phyloP scores from a whole-genome alignment of 2,113 vertebrate genomes.

The Oreochromis niloticus region DNA sequence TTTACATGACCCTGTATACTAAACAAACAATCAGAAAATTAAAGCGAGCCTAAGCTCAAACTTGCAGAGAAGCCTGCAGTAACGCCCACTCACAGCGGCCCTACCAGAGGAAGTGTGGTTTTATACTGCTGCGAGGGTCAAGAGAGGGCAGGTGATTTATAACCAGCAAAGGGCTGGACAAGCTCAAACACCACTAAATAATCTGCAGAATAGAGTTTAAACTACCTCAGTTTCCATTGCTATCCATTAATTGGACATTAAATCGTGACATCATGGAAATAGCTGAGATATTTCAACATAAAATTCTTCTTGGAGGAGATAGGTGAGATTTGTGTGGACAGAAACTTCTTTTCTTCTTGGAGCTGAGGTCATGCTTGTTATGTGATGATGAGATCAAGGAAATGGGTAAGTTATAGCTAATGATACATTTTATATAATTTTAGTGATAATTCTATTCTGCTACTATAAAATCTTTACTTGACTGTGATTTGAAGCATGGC shows the following conservation, averaged over 20 bases:
- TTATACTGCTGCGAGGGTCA: slow-evolving; percentile 42
- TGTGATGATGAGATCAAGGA: slow-evolving; percentile 33
- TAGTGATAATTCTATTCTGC: background rate
- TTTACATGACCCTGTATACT: background rate
- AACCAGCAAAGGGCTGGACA: slow-evolving; percentile 26
- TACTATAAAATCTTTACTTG: background rate
- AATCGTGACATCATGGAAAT: slow-evolving; percentile 68
- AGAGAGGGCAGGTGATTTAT: slow-evolving; percentile 54
- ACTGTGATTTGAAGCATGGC: background rate
- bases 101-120: slow-evolving; percentile 15
- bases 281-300: slow-evolving; percentile 42
- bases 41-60: background rate
- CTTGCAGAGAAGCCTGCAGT: slow-evolving; percentile 8
- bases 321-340: slow-evolving; percentile 6
- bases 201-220: slow-evolving; percentile 30
- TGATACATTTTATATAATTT: background rate
- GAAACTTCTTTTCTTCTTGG: slow-evolving; percentile 3
- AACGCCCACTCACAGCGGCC: slow-evolving; percentile 16
- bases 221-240: slow-evolving; percentile 33
- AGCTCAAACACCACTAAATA: slow-evolving; percentile 53
- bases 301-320: slow-evolving; percentile 16
- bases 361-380: slow-evolving; percentile 38
- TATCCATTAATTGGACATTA: slow-evolving; percentile 57
- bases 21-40: background rate
- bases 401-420: slow-evolving; percentile 18